Conservation (phyloP, 2,888 invertebrate species). For the Pandemis heparana region DNA sequence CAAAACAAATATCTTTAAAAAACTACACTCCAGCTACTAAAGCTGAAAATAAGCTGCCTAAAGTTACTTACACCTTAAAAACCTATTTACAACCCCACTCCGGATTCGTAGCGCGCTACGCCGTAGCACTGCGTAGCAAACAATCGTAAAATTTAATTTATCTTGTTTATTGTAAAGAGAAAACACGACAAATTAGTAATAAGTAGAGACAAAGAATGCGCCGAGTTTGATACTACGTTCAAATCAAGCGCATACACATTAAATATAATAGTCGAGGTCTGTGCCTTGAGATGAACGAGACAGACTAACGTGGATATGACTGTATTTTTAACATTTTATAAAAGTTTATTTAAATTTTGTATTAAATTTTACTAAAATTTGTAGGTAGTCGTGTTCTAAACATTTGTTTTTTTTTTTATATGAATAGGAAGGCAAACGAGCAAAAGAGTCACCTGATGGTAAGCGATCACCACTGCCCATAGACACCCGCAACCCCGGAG, state of each 20-base stretch:
- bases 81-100: not conserved
- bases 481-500: too few relatives aligned
- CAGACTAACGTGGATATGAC: slow-evolving; percentile 56
- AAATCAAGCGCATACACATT: slow-evolving; percentile 83
- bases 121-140: slow-evolving; percentile 58
- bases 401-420: too few relatives aligned
- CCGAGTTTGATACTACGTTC: slow-evolving; percentile 85
- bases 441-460: too few relatives aligned
- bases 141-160: slow-evolving; percentile 73
- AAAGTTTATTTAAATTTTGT: too few relatives aligned
- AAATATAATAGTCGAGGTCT: slow-evolving; percentile 80
- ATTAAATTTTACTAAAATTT: too few relatives aligned
- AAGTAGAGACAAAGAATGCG: slow-evolving; percentile 80
- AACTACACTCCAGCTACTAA: not conserved
- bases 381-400: too few relatives aligned
- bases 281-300: slow-evolving; percentile 69
- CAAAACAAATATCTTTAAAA: not conserved
- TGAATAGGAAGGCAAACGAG: too few relatives aligned
- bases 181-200: slow-evolving; percentile 82
- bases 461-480: too few relatives aligned
- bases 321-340: not conserved
- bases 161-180: slow-evolving; percentile 71
- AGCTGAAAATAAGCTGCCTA: not conserved
- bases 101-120: slow-evolving; percentile 50
- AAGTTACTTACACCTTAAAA: slow-evolving; percentile 1